Percentiles rank a stretch among this genome's conserved stretches.
Conservation (phyloP, 2,888 invertebrate species). For the Tenthredo livida region DNA sequence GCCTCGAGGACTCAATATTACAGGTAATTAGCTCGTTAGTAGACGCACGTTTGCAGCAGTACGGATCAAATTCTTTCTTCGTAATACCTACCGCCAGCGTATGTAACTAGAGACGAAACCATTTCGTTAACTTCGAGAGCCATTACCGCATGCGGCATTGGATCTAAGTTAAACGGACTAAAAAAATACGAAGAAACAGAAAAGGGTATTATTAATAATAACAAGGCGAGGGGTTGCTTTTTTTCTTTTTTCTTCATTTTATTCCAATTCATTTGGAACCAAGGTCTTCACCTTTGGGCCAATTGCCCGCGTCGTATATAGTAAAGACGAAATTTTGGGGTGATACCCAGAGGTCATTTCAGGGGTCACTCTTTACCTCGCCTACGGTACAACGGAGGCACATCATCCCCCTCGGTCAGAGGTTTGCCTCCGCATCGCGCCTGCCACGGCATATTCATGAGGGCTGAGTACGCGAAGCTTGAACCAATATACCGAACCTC, state of each 20-base stretch:
- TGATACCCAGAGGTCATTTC: conserved; percentile 1
- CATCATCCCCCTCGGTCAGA: conserved; percentile 22
- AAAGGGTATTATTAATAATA: neutral
- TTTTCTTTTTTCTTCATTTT: neutral
- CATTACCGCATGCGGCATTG: neutral
- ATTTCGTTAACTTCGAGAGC: neutral
- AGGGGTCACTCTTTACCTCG: conserved; percentile 39
- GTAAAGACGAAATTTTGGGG: neutral
- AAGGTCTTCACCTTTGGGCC: neutral
- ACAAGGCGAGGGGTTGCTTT: neutral
- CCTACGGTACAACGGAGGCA: neutral
- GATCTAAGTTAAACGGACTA: neutral
- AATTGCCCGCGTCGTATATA: neutral
- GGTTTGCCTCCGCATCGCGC: conserved; percentile 54
- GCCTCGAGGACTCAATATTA: conserved; percentile 34
- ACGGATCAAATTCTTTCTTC: conserved; percentile 22
- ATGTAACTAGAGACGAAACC: conserved; percentile 26
- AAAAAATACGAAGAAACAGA: neutral
- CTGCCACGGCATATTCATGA: conserved; percentile 74
- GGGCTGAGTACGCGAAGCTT: conserved; percentile 74
- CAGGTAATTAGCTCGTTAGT: conserved; percentile 39
- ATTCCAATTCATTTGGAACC: neutral
- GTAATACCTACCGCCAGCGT: neutral
- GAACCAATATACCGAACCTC: conserved; percentile 68
- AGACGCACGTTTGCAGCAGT: conserved; percentile 22